These are phyloP conservation scores for Leucania comma DNA, from an alignment of 2,888 invertebrate genomes.

Conservation along the genomic window DNA sequence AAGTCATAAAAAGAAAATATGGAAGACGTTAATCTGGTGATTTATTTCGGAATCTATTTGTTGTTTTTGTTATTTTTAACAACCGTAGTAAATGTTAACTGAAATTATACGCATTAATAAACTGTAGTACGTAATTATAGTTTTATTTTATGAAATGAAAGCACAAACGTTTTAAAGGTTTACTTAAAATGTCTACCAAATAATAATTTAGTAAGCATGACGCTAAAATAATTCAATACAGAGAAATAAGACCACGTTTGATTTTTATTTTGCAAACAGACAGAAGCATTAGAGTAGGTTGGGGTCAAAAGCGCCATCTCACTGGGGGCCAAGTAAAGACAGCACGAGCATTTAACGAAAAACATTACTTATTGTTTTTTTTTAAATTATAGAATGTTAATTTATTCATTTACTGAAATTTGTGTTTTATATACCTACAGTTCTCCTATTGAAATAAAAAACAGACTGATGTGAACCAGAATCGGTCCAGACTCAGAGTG, in stretches of 20 bases:
- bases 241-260: constrained; percentile 64
- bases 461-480: not conserved
- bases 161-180: not conserved
- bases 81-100: constrained; percentile 28
- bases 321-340: constrained; percentile 71
- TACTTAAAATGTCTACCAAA: constrained; percentile 15
- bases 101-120: constrained; percentile 3
- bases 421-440: no score
- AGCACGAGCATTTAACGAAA: constrained; percentile 59
- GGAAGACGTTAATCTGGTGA: constrained; percentile 79
- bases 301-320: constrained; percentile 81
- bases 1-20: constrained; percentile 89
- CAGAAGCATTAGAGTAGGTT: constrained; percentile 74
- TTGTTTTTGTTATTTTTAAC: constrained; percentile 61
- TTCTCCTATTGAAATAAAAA: not conserved
- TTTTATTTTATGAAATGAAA: not conserved
- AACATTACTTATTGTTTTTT: not conserved
- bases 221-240: constrained; percentile 60
- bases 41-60: constrained; percentile 72
- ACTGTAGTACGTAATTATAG: not conserved
- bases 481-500: fast-evolving
- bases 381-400: not conserved
- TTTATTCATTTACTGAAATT: not conserved
- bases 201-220: constrained; percentile 44
- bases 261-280: constrained; percentile 81